Base-by-base conservation (phyloP, 2,113 vertebrate species). In the Delphinus delphis region DNA sequence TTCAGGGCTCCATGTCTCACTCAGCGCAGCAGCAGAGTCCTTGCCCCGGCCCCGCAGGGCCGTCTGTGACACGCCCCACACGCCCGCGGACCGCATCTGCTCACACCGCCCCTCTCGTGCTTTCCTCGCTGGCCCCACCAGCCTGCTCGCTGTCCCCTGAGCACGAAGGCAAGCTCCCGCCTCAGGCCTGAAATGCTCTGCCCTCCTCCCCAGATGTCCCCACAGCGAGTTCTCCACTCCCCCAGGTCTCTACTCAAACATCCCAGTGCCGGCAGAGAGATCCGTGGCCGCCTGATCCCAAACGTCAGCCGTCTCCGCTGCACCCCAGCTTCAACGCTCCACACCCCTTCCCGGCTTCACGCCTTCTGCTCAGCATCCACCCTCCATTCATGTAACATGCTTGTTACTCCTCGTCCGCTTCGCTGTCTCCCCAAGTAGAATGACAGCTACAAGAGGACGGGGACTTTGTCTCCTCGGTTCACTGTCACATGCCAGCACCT, bases 21-120 rank as follows among this genome's bases (percentile, higher is more conserved):
- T 31, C 21, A 1, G 5, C 28, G 10, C 5, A 28, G 68, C 6
- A n/a, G 62, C n/a, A 6, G n/a, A 13, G 53, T 9, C 80, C 68
- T 50, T 6, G 1, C 33, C 15, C 55, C 5, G 6, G 47, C 71
- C 50, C 41, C 41, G 38, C 47, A 33, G 12, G 60, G 28, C 23
- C 55, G 28, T 14, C 95, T 2, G 3, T 8, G 63, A 79, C n/a
- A 1, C 0, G 7, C 8, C 68, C 62, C 44, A 33, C 0, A 2
- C 1, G 38, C 68, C 50, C 10, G 0, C 15, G 31, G 68, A 50
- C 62, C 81, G 44, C 10, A 1, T 14, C 55, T 53, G n/a, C 81
- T 60, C 20, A 73, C 62, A 68, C 1, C 0, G 5, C 1, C 6
- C 13, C 2, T 38, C 55, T 3, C 0, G 2, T 8, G 31, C 63